phyloP scores from a whole-genome alignment of 1,140 invertebrate species.

The Leptonema lineaticorne region DNA sequence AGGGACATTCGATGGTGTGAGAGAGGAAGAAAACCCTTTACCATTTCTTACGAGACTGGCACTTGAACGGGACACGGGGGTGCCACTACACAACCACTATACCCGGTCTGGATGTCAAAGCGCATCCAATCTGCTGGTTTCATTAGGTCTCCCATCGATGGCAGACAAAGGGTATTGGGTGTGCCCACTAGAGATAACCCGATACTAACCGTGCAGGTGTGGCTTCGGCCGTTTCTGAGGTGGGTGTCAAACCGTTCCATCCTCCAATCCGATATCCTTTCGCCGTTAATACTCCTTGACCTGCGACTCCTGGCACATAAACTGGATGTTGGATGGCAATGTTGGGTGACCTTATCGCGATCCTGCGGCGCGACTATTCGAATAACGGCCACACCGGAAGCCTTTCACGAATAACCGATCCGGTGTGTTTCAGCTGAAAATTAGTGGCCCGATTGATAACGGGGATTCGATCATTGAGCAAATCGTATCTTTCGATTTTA shows the following conservation, averaged over 20 bases:
- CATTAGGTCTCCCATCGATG: slow-evolving; percentile 33
- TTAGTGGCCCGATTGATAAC: no score
- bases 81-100: neutral
- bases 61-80: no score
- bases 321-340: slow-evolving; percentile 35
- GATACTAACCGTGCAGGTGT: neutral
- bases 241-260: slow-evolving; percentile 15
- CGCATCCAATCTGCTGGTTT: slow-evolving; percentile 34
- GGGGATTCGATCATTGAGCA: no score
- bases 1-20: neutral
- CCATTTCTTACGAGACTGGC: neutral
- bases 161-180: slow-evolving; percentile 15
- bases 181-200: slow-evolving; percentile 34
- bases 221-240: neutral
- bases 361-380: slow-evolving; percentile 20
- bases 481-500: no score
- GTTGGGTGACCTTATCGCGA: slow-evolving; percentile 30
- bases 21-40: neutral
- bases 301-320: slow-evolving; percentile 37
- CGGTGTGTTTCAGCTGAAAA: neutral
- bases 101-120: slow-evolving; percentile 33
- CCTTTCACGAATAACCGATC: slow-evolving; percentile 27
- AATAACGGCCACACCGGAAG: slow-evolving; percentile 36
- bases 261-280: slow-evolving; percentile 24
- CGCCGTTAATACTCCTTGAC: slow-evolving; percentile 41